Conservation (phyloP, 2,888 invertebrate species). For the Synanthedon myopaeformis region DNA sequence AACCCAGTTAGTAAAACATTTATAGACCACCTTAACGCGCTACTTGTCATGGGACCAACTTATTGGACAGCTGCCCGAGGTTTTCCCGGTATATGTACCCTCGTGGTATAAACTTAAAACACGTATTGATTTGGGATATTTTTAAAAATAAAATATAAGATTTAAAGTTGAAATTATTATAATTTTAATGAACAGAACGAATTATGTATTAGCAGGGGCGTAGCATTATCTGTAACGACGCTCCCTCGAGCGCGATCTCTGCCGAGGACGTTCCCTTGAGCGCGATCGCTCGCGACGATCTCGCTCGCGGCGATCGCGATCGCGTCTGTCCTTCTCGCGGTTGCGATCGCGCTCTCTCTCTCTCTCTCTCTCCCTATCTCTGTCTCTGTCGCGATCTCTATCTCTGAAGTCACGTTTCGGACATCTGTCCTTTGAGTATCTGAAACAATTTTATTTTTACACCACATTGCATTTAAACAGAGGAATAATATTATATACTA, state of each 20-base stretch:
- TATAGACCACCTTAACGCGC: too few relatives aligned
- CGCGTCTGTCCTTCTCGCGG: slow-evolving; percentile 24
- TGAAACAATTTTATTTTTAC: slow-evolving; percentile 22
- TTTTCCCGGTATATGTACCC: too few relatives aligned
- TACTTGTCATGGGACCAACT: too few relatives aligned
- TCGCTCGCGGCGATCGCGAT: slow-evolving; percentile 17
- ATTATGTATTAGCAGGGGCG: slow-evolving; percentile 4
- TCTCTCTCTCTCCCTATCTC: slow-evolving; percentile 8
- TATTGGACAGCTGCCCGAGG: too few relatives aligned
- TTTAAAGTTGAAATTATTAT: background rate
- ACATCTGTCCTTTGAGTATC: slow-evolving; percentile 54
- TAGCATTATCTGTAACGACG: slow-evolving; percentile 54
- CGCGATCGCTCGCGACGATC: slow-evolving; percentile 23
- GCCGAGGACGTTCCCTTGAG: slow-evolving; percentile 33
- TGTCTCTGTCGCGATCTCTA: slow-evolving; percentile 30
- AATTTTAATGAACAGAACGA: background rate
- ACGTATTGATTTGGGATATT: too few relatives aligned
- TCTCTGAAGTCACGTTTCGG: slow-evolving; percentile 47
- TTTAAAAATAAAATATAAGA: background rate
- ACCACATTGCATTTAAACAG: too few relatives aligned
- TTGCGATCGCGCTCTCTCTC: slow-evolving; percentile 38
- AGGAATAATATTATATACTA: too few relatives aligned
- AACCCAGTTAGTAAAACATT: too few relatives aligned
- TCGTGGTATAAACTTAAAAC: too few relatives aligned
- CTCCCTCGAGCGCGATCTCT: slow-evolving; percentile 47